Percentiles rank a stretch among this genome's conserved stretches.
Evolutionary conservation across 2,113 vertebrate genomes (phyloP).

Genomic region (Sceloporus tristichus): DNA sequence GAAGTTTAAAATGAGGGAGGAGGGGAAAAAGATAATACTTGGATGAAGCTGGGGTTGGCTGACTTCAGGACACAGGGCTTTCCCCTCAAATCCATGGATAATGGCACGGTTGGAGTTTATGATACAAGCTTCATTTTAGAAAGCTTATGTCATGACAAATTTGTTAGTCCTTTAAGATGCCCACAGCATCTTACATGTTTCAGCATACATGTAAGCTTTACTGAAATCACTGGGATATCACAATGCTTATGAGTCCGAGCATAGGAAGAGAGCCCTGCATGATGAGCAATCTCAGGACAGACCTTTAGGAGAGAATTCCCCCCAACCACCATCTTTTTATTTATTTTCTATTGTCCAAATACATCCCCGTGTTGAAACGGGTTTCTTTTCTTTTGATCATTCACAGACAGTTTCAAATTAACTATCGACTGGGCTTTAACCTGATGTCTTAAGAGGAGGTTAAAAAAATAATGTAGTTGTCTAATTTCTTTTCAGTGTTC

Average conservation of each 20-base stretch:
- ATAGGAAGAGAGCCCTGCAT: background rate
- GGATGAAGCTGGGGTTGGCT: background rate
- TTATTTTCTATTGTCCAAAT: background rate
- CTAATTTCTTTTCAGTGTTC: slow-evolving; percentile 74
- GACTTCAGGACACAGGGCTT: background rate
- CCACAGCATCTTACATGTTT: background rate
- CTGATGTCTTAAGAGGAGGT: slow-evolving; percentile 58
- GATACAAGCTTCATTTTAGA: background rate
- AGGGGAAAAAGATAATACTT: background rate
- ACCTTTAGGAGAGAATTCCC: background rate
- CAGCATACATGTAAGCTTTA: background rate
- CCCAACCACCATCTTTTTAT: background rate
- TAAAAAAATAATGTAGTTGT: slow-evolving; percentile 69
- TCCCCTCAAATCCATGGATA: background rate
- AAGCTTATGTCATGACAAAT: background rate
- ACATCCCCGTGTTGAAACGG: background rate
- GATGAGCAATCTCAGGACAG: background rate
- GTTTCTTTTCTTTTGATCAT: slow-evolving; percentile 50
- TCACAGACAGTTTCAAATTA: slow-evolving; percentile 63
- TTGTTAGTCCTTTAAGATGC: background rate
- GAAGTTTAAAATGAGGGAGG: background rate
- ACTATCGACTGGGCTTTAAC: slow-evolving; percentile 49
- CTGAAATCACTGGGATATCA: background rate
- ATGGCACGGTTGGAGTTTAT: background rate
- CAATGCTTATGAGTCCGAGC: background rate